Evolutionary conservation across 2,797 vertebrate genomes (phyloP).

Genomic region (Pelobates cultripes): DNA sequence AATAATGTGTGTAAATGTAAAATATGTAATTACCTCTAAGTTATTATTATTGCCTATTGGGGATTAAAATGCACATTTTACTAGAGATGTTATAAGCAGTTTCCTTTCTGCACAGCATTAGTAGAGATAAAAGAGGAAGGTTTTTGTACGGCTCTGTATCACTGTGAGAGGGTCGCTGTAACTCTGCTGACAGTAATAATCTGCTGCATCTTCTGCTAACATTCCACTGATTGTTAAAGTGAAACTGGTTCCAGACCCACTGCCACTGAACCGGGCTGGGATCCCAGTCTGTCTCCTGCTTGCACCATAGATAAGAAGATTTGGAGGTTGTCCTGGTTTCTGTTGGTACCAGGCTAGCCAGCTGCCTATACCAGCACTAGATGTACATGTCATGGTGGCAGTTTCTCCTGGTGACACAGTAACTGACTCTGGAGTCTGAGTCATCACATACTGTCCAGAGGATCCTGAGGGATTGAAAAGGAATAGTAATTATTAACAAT

Average conservation of each 20-base stretch:
- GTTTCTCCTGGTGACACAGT: slow-evolving; percentile 9
- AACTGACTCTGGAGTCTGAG: slow-evolving; percentile 9
- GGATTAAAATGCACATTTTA: too few species aligned
- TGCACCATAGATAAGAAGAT: not conserved
- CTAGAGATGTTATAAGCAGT: too few species aligned
- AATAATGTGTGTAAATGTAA: too few species aligned
- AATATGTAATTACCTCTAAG: too few species aligned
- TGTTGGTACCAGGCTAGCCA: slow-evolving; percentile 18
- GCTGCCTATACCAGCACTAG: not conserved
- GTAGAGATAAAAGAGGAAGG: slow-evolving; percentile 20
- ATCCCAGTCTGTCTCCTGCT: not conserved
- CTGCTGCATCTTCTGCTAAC: slow-evolving; percentile 11
- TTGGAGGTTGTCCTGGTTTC: slow-evolving; percentile 52
- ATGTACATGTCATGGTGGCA: slow-evolving; percentile 26
- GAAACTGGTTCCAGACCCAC: not conserved
- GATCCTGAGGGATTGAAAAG: slow-evolving; percentile 26
- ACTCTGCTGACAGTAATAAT: not conserved
- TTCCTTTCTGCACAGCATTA: too few species aligned
- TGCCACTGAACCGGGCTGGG: slow-evolving; percentile 16
- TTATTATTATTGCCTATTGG: too few species aligned
- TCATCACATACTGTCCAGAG: slow-evolving; percentile 3
- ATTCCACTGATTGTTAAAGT: not conserved
- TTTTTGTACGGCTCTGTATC: slow-evolving; percentile 28
- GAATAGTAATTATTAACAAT: not conserved
- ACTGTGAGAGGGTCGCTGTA: fast-evolving